Base-by-base conservation (phyloP, 2,113 vertebrate genomes). In the Oncorhynchus gorbuscha region DNA sequence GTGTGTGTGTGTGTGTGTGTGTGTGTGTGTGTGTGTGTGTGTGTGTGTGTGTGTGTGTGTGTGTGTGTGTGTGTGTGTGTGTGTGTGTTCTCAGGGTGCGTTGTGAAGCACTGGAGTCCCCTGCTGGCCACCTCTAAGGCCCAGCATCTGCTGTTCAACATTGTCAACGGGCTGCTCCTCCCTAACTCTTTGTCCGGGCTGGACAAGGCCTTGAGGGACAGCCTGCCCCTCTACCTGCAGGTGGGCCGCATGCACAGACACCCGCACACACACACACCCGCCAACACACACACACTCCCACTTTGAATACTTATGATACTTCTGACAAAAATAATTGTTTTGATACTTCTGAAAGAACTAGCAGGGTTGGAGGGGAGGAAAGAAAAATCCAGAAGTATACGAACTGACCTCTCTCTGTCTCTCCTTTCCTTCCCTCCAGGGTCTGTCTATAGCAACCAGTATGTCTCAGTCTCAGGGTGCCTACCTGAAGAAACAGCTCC, bases 41-140 rank as follows among this genome's bases (percentile, higher is more conserved):
- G 24, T 24, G 28, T 30, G 28, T 30, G 28, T 30, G 24, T 24
- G 24, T 24, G 24, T 24, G 30, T 30, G 30, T 30, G 30, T 30
- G 30, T 58, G 18, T 45, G 51, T 70, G n/a, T 13, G 28, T 61
- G 71, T 58, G 28, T 69, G 68, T 35, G 32, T 69, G 32, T 35
- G 16, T n/a, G 32, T 39, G 68, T 70, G 20, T 7, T n/a, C 28
- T 51, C 88, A 99, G 98, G 98, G 72, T 95, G 91, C 84, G 86
- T 99, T 79, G 95, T 99, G 78, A 98, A 97, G 85, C 95, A 96
- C 78, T 99, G 98, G 97, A 95, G 97, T 87, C 91, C 92, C 3
- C 96, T 99, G 80, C 90, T 99, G 91, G 95, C 94, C 82, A 97
- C 95, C 55, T 94, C 96, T 3, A 99, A 96, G 94, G 96, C 96